Evolutionary conservation across 2,113 vertebrate species (phyloP), one percentile per base, ranked within the genome.

Genomic region (Orthochromis malagaraziensis): DNA sequence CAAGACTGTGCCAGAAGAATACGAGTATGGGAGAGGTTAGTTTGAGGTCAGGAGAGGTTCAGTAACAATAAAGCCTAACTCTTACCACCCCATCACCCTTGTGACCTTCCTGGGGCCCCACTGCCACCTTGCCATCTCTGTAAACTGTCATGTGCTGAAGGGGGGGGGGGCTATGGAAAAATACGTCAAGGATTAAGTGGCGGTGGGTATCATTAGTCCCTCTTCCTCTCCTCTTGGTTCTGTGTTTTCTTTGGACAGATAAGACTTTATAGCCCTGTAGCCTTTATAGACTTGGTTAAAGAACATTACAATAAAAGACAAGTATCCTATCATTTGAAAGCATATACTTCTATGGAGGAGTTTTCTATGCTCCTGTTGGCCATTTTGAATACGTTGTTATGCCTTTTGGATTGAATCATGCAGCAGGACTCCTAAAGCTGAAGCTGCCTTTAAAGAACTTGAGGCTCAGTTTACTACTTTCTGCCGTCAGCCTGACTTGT

Each of bases 11-110:
- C 21, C 68, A 73, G 21, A 45, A 73, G 40, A 73, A 16, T 73
- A 73, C 26, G 40, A 47, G 24, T 47, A 35, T 17, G 5, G 21
- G 14, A 17, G 21, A 26, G 40, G 21, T 73, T 73, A 29, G 68
- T 45, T 73, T 45, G 38, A 73, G 68, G 21, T 45, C 21, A 45
- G 38, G 38, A 73, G 38, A 73, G 38, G 13, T 73, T 73, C 24
- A 3, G 68, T 0, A 73, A 29, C 40, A 47, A 45, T 29, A 47
- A 73, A 26, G 40, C 40, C 40, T 5, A 73, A 29, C 47, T 0
- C 21, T 45, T 45, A 29, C 40, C 68, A 73, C 14, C 68, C 68
- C 9, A 11, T 47, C 14, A 47, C 5, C 68, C 21, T 10, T 17
- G 16, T 73, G 40, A 73, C 65, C 65, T 45, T 8, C 13, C 7